phyloP scores from a whole-genome alignment of 2,113 vertebrate species.

The Datnioides undecimradiatus region DNA sequence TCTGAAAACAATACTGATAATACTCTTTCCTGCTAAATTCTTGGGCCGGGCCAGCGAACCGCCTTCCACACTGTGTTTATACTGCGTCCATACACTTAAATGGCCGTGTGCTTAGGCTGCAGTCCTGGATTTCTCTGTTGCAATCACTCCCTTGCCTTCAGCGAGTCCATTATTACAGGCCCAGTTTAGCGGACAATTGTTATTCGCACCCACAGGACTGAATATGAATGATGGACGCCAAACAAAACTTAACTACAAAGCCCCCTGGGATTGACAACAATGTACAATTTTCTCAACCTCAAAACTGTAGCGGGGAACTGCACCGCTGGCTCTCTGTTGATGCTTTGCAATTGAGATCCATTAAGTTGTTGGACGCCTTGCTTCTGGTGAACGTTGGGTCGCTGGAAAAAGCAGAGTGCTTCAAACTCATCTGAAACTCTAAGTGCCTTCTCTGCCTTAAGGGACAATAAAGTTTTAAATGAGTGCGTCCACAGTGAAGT shows the following conservation, averaged over 20 bases:
- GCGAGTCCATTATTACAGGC: conserved; percentile 6
- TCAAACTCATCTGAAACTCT: conserved; percentile 37
- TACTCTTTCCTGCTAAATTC: not conserved
- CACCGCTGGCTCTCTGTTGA: not conserved
- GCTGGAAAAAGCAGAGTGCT: not conserved
- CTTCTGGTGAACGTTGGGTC: not conserved
- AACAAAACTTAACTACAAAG: conserved; percentile 16
- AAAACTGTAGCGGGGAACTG: not conserved
- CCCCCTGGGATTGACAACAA: not conserved
- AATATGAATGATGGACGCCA: conserved; percentile 4
- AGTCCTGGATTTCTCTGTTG: not conserved
- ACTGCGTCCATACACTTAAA: not conserved
- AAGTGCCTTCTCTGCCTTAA: conserved; percentile 19
- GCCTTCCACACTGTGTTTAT: not conserved
- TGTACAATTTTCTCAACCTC: not conserved
- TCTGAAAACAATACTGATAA: not conserved
- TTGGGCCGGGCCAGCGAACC: not conserved
- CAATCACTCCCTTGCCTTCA: not conserved
- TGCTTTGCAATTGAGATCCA: conserved; percentile 15
- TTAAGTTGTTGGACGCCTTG: conserved; percentile 15
- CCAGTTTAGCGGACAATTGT: conserved; percentile 9
- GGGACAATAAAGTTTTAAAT: conserved; percentile 46
- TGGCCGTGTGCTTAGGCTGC: not conserved
- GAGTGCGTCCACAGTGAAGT: conserved; percentile 30
- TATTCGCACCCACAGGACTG: conserved; percentile 14